Conservation (phyloP, 2,113 vertebrate genomes). For the Meles meles region DNA sequence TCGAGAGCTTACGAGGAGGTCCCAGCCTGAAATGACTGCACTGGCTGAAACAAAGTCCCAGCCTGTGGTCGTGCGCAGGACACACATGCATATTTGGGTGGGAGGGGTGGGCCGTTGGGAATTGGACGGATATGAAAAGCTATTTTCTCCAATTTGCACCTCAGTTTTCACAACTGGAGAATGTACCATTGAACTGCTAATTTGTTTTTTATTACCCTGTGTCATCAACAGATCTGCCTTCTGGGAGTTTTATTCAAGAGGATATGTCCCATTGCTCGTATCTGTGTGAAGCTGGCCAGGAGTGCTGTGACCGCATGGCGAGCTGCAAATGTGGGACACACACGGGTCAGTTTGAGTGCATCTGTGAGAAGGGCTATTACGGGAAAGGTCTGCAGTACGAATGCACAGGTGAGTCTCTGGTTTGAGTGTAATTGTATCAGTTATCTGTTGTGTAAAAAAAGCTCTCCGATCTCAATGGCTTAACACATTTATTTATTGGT, state of each 20-base stretch:
- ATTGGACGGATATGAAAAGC: background rate
- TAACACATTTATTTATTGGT: background rate
- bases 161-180: background rate
- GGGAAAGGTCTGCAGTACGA: conserved; percentile 95
- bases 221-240: conserved; percentile 89
- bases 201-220: background rate
- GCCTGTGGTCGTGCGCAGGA: background rate
- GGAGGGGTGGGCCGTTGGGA: background rate
- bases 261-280: conserved; percentile 90
- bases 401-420: conserved; percentile 88
- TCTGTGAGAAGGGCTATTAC: conserved; percentile 96
- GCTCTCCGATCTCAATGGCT: background rate
- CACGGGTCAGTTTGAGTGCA: conserved; percentile 97
- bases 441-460: background rate
- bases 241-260: conserved; percentile 96
- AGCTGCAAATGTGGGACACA: conserved; percentile 97
- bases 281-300: conserved; percentile 89
- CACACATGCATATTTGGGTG: background rate
- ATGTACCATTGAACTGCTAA: background rate
- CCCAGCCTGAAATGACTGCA: conserved; percentile 45
- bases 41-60: background rate
- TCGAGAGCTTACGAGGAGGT: conserved; percentile 12
- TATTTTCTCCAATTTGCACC: background rate
- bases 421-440: background rate
- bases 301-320: conserved; percentile 97